These are phyloP conservation scores for Odobenus rosmarus DNA, from an alignment of 2,113 vertebrate genomes.

Conservation along the genomic window DNA sequence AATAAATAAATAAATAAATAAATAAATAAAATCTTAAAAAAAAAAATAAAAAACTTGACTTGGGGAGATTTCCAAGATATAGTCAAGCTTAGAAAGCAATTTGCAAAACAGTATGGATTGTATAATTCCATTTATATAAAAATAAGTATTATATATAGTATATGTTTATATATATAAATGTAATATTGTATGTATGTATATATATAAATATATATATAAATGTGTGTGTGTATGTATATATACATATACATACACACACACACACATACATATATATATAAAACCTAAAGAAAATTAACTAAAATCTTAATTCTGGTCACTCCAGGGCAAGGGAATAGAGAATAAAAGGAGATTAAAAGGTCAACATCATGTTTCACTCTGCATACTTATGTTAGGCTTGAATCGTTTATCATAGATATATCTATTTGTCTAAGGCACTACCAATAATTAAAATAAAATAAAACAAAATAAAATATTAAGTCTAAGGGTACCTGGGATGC, in stretches of 20 bases:
- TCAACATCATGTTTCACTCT: background rate
- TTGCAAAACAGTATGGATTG: background rate
- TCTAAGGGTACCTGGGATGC: background rate
- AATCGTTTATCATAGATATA: background rate
- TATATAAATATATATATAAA: background rate
- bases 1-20: too few species aligned
- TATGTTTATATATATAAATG: background rate
- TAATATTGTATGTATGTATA: background rate
- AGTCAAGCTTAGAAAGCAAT: background rate
- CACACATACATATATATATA: background rate
- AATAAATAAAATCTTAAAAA: too few species aligned
- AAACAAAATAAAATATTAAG: background rate
- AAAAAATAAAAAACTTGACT: background rate
- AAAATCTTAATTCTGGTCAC: background rate
- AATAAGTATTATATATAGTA: background rate
- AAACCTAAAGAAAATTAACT: background rate
- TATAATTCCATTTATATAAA: slow-evolving; percentile 24
- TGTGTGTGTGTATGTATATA: background rate
- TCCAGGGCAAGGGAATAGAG: background rate
- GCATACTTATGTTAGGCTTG: background rate
- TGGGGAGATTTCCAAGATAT: background rate
- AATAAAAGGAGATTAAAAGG: background rate
- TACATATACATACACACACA: too few species aligned
- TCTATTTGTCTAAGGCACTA: background rate
- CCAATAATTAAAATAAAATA: background rate